Percentiles rank a stretch among this genome's conserved stretches.
phyloP scores from a whole-genome alignment of 2,797 vertebrate genomes.

The Sus cebifrons region DNA sequence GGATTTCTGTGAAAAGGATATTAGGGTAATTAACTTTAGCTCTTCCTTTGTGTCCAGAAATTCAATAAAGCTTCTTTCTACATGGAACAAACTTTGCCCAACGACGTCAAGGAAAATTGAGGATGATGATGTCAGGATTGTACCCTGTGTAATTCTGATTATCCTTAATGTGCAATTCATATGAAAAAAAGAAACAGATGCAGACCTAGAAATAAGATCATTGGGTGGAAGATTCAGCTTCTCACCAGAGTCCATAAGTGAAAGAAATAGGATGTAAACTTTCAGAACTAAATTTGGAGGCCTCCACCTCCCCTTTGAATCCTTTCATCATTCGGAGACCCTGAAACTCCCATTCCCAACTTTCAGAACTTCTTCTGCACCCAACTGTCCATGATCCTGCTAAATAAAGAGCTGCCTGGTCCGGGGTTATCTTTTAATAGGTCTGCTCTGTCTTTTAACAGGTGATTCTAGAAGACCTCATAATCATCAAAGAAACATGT shows the following conservation, averaged over 20 bases:
- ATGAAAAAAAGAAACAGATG: neutral
- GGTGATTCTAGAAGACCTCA: neutral
- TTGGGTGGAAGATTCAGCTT: neutral
- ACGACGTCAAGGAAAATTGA: conserved; percentile 22
- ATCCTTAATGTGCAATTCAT: neutral
- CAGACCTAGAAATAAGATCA: neutral
- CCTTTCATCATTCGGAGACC: neutral
- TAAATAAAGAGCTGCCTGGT: neutral
- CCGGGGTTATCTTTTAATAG: neutral
- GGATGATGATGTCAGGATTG: neutral
- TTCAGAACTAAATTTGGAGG: conserved; percentile 7
- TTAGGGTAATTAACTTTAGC: conserved; percentile 54
- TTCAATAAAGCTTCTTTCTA: neutral
- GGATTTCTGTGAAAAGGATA: conserved; percentile 40
- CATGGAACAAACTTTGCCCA: neutral
- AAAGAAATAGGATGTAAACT: neutral
- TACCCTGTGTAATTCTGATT: neutral
- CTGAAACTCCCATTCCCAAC: neutral
- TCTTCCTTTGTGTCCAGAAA: conserved; percentile 55
- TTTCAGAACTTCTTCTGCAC: neutral
- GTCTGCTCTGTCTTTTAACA: neutral
- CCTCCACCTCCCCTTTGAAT: neutral
- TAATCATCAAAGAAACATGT: neutral
- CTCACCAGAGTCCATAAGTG: neutral
- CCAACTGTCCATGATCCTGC: neutral